Evolutionary conservation across 53 echinoderm and acorn worm species (phyloP).

Genomic region (Antedon mediterranea): DNA sequence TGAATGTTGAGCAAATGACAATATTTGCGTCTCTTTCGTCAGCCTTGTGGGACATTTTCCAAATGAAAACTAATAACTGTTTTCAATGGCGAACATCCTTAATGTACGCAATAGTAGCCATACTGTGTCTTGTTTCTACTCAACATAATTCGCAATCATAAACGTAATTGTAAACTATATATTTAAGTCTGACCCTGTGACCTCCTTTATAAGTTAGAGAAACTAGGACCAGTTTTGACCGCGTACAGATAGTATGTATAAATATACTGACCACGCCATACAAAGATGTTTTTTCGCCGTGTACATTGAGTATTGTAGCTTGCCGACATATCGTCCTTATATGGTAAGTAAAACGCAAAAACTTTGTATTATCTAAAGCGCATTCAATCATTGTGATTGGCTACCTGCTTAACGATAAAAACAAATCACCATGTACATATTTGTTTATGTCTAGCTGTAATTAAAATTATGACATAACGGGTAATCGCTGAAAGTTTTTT

Average conservation of each 20-base stretch:
- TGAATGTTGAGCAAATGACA: background rate
- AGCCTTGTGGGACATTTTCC: background rate
- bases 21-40: background rate
- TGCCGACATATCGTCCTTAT: no score
- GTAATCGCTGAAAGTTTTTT: background rate
- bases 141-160: background rate
- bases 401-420: background rate
- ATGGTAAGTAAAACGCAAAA: background rate
- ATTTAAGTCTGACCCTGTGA: background rate
- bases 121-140: background rate
- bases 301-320: no score
- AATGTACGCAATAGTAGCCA: background rate
- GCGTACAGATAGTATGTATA: background rate
- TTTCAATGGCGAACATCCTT: background rate
- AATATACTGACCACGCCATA: background rate
- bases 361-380: background rate
- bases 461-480: background rate
- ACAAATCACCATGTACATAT: background rate
- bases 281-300: background rate
- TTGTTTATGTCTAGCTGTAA: background rate
- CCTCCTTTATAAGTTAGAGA: background rate
- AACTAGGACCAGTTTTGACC: background rate
- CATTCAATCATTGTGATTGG: background rate
- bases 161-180: background rate
- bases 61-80: background rate